Evolutionary conservation across 2,113 vertebrate species (phyloP), one percentile per base, ranked within the genome.

Genomic region (Corythaeola cristata): DNA sequence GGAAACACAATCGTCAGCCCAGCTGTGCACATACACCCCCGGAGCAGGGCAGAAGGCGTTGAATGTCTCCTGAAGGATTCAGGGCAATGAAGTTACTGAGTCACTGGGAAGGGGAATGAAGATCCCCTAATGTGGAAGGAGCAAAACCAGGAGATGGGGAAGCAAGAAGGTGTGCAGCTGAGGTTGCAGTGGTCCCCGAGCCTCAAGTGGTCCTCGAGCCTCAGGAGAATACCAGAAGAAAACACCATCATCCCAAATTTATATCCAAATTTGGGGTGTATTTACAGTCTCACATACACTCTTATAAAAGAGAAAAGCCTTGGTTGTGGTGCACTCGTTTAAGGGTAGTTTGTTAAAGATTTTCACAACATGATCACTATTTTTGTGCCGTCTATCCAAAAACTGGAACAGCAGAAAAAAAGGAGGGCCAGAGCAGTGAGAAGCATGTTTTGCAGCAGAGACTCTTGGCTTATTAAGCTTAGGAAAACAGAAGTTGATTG

Each of bases 401-500:
- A 84, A 35, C 23, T 26, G 37, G 47, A 83, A 50, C 11, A 74
- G 56, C 49, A 73, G 56, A 28, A 50, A 32, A 15, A 49, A 88
- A 56, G 72, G 32, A 75, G 66, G 50, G 28, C 50, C 79, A 44
- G 55, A 71, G 86, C 75, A 92, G 55, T 1, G 15, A 66, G 41
- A 32, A 73, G 83, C 67, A 16, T 53, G 55, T 73, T 95, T 90
- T 92, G 67, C 86, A 89, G 76, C 1, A 4, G 69, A 94, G 94
- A 35, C 76, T 95, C 56, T 71, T 80, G 91, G 83, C 60, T 90
- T 81, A 24, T 92, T 59, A 55, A 89, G 86, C 90, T 80, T 44
- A 88, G 68, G 59, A 58, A 74, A 90, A 5, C 86, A 96, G 93
- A 92, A 96, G 89, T 32, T 96, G 95, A 95, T 93, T 90, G 76